Base-by-base conservation (phyloP, 2,888 invertebrate species). In the Dicranocentrus wangi region DNA sequence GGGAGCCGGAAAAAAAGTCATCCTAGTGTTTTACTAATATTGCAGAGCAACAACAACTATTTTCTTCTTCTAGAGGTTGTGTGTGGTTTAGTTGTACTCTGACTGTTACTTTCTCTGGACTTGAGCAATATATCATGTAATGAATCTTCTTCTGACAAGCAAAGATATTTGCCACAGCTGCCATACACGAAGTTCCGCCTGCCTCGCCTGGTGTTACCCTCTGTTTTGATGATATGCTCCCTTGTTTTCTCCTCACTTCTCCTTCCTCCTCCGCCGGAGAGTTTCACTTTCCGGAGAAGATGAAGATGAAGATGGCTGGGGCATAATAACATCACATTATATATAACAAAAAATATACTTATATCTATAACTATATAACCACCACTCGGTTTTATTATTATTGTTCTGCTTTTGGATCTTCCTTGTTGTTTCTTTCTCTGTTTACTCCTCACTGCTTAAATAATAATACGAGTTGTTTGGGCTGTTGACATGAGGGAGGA, bases 131-230 rank as follows among this genome's bases (percentile, higher is more conserved):
- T 73, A 80, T 80, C 80, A 80, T 80, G 73, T 60, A 73, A 80
- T 80, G 80, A 80, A 80, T 80, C 80, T 73, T 73, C 73, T 25
- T 78, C 72, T 80, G 80, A 80, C 80, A 80, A 80, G 80, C 68
- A 66, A 73, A 80, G 80, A 73, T 80, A 80, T 80, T 80, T 80
- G 73, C 73, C 80, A 80, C 80, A 80, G 66, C 80, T 80, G 80
- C 80, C 71, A 71, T 51, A 65, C 15, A 21, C 55, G 55, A 5
- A 55, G 10, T 23, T 15, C 1, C 8, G 39, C 8, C 39, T 39
- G 39, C 8, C 13, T 7, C 39, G 13, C 8, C 13, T 39, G 23
- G n/a, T 27, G 25, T 27, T 69, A 53, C 21, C 42, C 42, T 10
- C 19, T 13, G 28, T n/a, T 69, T 69, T 69, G 69, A 69, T 69